A percentile compares a stretch with the other conserved stretches of the same genome.
These are phyloP conservation scores for Istiophorus platypterus DNA, from an alignment of 2,113 vertebrate genomes.

Conservation along the genomic window DNA sequence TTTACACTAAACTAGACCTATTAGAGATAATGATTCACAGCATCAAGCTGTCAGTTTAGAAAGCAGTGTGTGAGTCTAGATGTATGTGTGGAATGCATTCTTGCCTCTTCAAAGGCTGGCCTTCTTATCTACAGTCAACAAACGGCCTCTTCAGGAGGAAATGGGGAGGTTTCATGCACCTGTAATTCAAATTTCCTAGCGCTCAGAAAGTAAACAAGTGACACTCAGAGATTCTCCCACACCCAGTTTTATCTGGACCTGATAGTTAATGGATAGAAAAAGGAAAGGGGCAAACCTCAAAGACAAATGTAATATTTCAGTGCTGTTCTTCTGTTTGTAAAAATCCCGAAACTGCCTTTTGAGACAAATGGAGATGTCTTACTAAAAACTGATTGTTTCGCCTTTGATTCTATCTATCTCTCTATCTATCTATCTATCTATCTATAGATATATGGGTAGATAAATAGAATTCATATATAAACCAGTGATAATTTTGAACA, in stretches of 20 bases:
- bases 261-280: slow-evolving; percentile 47
- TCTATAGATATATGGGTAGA: no score
- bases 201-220: slow-evolving; percentile 60
- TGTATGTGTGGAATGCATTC: slow-evolving; percentile 3
- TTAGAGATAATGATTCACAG: slow-evolving; percentile 80
- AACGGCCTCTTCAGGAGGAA: slow-evolving; percentile 64
- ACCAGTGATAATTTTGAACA: not conserved
- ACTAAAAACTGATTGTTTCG: not conserved
- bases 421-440: no score
- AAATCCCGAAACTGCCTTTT: slow-evolving; percentile 16
- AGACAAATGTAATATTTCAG: slow-evolving; percentile 21
- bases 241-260: slow-evolving; percentile 1
- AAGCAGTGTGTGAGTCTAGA: slow-evolving; percentile 24
- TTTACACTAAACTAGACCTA: slow-evolving; percentile 77
- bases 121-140: slow-evolving; percentile 79
- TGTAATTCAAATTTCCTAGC: slow-evolving; percentile 76
- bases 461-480: not conserved
- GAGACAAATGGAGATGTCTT: not conserved
- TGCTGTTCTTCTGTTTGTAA: not conserved
- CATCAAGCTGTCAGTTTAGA: slow-evolving; percentile 70
- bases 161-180: slow-evolving; percentile 71
- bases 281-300: slow-evolving; percentile 2
- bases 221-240: slow-evolving; percentile 21
- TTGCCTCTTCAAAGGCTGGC: slow-evolving; percentile 73
- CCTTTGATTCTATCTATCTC: no score